These are phyloP conservation scores for Hyaena hyaena DNA, from an alignment of 2,113 vertebrate genomes.

Conservation along the genomic window DNA sequence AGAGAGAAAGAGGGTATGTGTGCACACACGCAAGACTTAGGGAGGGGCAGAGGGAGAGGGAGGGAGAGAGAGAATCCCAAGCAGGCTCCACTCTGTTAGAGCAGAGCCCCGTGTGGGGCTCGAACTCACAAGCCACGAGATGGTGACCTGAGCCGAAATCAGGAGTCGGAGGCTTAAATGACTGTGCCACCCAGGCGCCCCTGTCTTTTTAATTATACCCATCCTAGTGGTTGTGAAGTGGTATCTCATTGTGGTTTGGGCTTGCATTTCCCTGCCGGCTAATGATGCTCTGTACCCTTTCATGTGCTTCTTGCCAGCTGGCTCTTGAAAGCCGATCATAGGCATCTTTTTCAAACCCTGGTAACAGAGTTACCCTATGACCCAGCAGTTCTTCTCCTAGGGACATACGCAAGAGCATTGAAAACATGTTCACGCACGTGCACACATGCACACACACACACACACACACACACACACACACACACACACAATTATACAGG, in stretches of 20 bases:
- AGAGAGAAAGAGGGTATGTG: too few relatives aligned
- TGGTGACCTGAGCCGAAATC: neutral
- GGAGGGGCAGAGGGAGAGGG: too few relatives aligned
- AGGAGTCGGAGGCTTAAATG: neutral
- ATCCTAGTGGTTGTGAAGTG: neutral
- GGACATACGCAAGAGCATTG: neutral
- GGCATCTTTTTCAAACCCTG: neutral
- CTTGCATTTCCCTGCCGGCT: constrained; percentile 3
- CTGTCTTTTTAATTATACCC: neutral
- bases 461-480: too few relatives aligned
- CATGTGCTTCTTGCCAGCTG: neutral
- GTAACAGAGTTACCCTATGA: neutral
- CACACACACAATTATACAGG: neutral
- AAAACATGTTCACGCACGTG: neutral
- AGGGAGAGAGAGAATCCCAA: too few relatives aligned
- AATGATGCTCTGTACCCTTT: neutral
- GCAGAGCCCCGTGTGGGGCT: too few relatives aligned
- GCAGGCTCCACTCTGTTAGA: too few relatives aligned
- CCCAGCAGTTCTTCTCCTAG: neutral
- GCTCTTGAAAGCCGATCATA: neutral
- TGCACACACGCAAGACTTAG: too few relatives aligned
- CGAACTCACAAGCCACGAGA: neutral
- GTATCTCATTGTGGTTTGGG: neutral
- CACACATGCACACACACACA: neutral
- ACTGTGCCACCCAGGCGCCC: neutral